These are phyloP conservation scores for Crotalus horridus DNA, from an alignment of 2,113 vertebrate genomes.

Conservation along the genomic window DNA sequence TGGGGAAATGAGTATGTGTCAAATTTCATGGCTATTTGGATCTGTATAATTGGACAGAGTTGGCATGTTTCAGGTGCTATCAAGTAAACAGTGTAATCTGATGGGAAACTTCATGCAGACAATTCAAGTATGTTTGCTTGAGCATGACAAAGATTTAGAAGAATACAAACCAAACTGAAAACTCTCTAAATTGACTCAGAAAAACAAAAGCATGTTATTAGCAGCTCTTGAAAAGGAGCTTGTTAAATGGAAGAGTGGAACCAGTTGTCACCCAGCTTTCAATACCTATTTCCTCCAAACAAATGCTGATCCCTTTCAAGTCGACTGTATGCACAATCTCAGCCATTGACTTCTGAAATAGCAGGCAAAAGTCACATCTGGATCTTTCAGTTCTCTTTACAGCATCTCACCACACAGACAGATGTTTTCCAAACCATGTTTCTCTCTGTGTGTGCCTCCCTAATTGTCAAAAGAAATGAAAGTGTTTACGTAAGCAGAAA, in stretches of 20 bases:
- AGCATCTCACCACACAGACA: constrained; percentile 64
- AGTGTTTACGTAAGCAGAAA: constrained; percentile 73
- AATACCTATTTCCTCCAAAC: constrained; percentile 12
- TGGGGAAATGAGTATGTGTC: not conserved
- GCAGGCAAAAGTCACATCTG: constrained; percentile 70
- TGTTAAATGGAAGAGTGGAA: not conserved
- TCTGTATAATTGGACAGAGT: not conserved
- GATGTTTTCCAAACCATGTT: constrained; percentile 72
- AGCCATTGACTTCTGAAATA: constrained; percentile 22
- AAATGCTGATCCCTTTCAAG: constrained; percentile 24
- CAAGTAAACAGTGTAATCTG: not conserved
- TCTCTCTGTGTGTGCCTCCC: constrained; percentile 48
- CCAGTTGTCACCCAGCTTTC: constrained; percentile 26
- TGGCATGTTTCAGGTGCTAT: not conserved
- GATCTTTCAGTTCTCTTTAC: constrained; percentile 68
- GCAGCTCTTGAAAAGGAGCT: not conserved
- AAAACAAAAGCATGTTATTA: constrained; percentile 4
- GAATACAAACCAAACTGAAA: not conserved
- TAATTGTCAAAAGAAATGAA: constrained; percentile 70
- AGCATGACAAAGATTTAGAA: not conserved
- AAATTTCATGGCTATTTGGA: not conserved
- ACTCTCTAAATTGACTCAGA: not conserved
- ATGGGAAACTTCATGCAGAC: not conserved
- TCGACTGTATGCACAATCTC: constrained; percentile 28
- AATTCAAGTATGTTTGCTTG: not conserved